Conservation (phyloP, 2,113 vertebrate genomes). For the Procavia capensis region DNA sequence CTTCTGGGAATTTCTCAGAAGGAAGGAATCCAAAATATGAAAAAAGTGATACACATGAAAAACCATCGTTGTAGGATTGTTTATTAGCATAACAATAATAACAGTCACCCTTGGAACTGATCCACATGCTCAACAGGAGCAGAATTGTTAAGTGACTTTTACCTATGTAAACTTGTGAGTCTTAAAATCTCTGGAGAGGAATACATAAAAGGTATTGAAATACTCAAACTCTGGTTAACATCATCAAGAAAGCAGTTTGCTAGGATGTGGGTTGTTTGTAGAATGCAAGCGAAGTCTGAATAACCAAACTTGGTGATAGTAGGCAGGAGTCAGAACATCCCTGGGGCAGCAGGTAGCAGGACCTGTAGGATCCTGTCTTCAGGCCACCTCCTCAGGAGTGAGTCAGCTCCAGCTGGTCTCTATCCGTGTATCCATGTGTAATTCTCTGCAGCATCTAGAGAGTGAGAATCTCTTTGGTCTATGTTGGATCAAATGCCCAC, state of each 20-base stretch:
- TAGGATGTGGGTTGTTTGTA: background rate
- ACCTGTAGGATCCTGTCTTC: background rate
- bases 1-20: conserved; percentile 65
- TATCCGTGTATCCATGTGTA: background rate
- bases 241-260: background rate
- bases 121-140: background rate
- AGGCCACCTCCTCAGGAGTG: background rate
- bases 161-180: background rate
- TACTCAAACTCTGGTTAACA: background rate
- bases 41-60: conserved; percentile 69
- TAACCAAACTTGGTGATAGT: background rate
- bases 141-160: background rate
- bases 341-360: background rate
- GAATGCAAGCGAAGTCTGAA: conserved; percentile 1
- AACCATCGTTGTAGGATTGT: conserved; percentile 3
- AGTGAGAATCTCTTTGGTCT: background rate
- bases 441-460: background rate
- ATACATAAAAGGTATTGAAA: background rate
- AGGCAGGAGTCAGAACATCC: background rate
- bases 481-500: background rate
- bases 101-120: background rate
- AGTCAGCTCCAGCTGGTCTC: background rate
- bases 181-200: background rate
- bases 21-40: conserved; percentile 69
- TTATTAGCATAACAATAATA: background rate